A percentile compares a stretch with the other conserved stretches of the same genome.
Evolutionary conservation across 2,113 vertebrate genomes (phyloP).

Genomic region (Trogon surrucura): DNA sequence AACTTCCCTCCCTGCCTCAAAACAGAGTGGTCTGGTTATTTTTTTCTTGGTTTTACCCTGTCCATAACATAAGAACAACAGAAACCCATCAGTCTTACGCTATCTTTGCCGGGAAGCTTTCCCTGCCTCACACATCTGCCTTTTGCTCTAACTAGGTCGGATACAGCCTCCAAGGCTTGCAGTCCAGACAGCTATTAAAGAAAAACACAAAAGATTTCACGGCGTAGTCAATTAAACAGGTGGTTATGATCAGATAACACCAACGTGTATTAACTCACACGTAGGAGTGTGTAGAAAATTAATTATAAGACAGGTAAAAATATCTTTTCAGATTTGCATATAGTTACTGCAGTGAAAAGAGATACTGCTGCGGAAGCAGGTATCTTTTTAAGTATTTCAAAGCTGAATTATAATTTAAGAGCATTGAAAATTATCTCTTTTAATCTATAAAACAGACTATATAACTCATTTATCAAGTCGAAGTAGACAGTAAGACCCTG

Average conservation of each 20-base stretch:
- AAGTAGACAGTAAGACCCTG: not conserved
- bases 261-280: not conserved
- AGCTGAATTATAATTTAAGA: slow-evolving; percentile 7
- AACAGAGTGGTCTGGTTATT: not conserved
- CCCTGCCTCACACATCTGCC: not conserved
- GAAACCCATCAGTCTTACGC: not conserved
- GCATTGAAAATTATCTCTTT: not conserved
- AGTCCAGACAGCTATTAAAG: not conserved
- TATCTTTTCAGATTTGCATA: not conserved
- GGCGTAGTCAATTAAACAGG: not conserved
- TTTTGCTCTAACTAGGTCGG: not conserved
- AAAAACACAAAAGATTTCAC: slow-evolving; percentile 16
- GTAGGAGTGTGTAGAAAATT: slow-evolving; percentile 7
- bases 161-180: not conserved
- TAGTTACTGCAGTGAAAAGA: not conserved
- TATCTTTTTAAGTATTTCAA: not conserved
- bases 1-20: not conserved
- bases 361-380: not conserved
- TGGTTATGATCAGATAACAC: slow-evolving; percentile 15
- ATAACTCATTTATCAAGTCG: not conserved
- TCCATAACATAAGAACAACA: not conserved
- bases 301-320: not conserved
- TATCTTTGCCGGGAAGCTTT: not conserved
- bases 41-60: not conserved
- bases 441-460: not conserved